A percentile compares a stretch with the other conserved stretches of the same genome.
Conservation (phyloP, 2,113 vertebrate species). For the Gyps fulvus region DNA sequence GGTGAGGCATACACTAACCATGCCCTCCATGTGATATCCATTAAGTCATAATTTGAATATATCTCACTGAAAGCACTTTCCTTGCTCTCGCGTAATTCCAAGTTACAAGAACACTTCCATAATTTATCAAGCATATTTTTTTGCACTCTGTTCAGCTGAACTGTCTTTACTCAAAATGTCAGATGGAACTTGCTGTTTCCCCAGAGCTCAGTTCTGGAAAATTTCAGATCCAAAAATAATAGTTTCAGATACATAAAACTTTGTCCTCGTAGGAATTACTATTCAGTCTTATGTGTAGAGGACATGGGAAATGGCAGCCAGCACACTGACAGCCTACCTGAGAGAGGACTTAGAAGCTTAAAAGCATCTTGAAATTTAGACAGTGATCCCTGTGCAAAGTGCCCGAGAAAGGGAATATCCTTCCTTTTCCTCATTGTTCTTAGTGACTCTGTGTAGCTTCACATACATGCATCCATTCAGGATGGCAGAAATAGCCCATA, state of each 20-base stretch:
- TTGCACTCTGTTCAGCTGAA: not conserved
- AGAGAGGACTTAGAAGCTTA: not conserved
- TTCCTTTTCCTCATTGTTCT: not conserved
- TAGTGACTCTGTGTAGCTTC: not conserved
- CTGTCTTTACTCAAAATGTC: not conserved
- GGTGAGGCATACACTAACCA: not conserved
- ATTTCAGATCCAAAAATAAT: not conserved
- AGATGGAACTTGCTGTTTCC: not conserved
- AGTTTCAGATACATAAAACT: not conserved
- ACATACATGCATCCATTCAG: rapidly evolving
- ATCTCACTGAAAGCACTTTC: not conserved
- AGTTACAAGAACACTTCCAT: not conserved
- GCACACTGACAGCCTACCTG: not conserved
- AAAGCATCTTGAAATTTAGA: not conserved
- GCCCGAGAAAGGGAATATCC: not conserved
- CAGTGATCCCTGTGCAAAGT: not conserved
- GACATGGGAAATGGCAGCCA: not conserved
- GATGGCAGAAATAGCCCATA: not conserved
- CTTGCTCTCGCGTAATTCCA: not conserved
- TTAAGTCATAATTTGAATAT: not conserved
- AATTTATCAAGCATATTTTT: not conserved
- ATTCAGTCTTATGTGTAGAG: not conserved
- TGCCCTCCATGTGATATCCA: not conserved
- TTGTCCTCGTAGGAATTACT: not conserved
- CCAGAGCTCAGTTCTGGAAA: not conserved